phyloP scores from a whole-genome alignment of 2,797 vertebrate species.

The Xenentodon cancila region DNA sequence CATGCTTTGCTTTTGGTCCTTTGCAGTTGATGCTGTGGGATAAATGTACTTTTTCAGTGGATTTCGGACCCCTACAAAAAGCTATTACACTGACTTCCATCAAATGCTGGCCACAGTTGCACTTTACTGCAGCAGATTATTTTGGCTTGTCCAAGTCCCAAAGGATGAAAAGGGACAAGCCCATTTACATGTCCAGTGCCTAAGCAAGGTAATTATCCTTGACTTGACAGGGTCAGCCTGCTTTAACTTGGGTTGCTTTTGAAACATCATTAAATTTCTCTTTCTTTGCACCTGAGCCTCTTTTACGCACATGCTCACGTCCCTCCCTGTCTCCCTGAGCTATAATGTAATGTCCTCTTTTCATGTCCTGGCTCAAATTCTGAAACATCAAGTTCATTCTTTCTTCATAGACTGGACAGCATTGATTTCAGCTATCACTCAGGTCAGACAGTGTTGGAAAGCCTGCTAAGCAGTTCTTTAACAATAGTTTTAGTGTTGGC shows the following conservation, averaged over 20 bases:
- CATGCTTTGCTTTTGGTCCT: conserved; percentile 11
- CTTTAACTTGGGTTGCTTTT: conserved; percentile 67
- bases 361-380: conserved; percentile 57
- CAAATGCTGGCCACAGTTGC: conserved; percentile 15
- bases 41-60: not conserved
- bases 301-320: conserved; percentile 72
- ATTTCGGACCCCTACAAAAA: conserved; percentile 19
- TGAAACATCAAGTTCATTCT: conserved; percentile 56
- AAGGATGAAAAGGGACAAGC: conserved; percentile 38
- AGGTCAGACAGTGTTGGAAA: conserved; percentile 29
- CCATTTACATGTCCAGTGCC: conserved; percentile 70
- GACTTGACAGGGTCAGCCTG: conserved; percentile 73
- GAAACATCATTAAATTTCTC: conserved; percentile 80
- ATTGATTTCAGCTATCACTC: conserved; percentile 42
- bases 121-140: conserved; percentile 53
- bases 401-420: conserved; percentile 44
- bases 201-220: conserved; percentile 64
- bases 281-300: conserved; percentile 70
- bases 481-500: not conserved
- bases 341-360: conserved; percentile 68
- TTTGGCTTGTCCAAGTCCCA: conserved; percentile 59
- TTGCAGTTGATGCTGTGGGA: not conserved
- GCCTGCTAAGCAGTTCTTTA: conserved; percentile 41
- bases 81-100: not conserved
- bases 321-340: conserved; percentile 50